phyloP scores from a whole-genome alignment of 2,113 vertebrate genomes.

The Pelmatolapia mariae region DNA sequence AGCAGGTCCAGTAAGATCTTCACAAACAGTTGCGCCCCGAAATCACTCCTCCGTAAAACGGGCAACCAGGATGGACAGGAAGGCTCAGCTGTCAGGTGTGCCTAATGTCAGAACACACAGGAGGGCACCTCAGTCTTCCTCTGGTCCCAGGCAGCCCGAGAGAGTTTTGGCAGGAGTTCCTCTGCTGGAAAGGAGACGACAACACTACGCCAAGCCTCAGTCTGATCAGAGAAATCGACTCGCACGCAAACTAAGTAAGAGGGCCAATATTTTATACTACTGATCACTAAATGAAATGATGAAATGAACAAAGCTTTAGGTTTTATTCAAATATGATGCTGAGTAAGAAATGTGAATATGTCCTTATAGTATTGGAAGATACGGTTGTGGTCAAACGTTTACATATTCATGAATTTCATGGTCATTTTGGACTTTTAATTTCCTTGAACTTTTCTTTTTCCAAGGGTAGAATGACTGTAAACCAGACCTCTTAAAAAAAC shows the following conservation, averaged over 20 bases:
- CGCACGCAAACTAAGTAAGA: constrained; percentile 81
- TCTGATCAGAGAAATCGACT: constrained; percentile 81
- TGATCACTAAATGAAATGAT: background rate
- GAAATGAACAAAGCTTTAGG: background rate
- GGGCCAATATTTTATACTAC: background rate
- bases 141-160: constrained; percentile 76
- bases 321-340: background rate
- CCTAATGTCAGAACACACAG: constrained; percentile 65
- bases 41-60: background rate
- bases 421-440: background rate
- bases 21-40: constrained; percentile 1
- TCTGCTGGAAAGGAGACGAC: constrained; percentile 69
- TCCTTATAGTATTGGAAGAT: background rate
- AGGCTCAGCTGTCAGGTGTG: constrained; percentile 52
- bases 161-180: constrained; percentile 61
- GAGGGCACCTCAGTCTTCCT: constrained; percentile 78
- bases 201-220: constrained; percentile 72
- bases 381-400: background rate
- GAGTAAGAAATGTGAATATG: background rate
- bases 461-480: background rate
- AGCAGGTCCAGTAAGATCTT: constrained; percentile 33
- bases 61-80: constrained; percentile 67
- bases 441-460: background rate
- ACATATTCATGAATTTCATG: background rate
- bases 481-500: background rate